Evolutionary conservation across 2,113 vertebrate species (phyloP).

Genomic region (Oriolus oriolus): DNA sequence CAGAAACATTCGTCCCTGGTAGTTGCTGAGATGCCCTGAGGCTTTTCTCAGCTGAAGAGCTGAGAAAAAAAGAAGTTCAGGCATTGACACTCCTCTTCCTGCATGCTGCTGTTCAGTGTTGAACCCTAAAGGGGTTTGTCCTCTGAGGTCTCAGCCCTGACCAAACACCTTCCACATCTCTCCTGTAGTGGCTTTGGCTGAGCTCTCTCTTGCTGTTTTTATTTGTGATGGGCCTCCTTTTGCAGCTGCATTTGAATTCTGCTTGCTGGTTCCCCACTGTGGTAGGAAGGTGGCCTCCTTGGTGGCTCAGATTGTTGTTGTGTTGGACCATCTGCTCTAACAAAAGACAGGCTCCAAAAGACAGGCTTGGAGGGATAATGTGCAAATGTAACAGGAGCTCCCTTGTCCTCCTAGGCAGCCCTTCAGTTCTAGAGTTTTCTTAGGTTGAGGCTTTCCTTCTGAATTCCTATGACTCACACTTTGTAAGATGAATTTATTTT

Average conservation of each 20-base stretch:
- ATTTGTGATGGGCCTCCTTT: not conserved
- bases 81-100: not conserved
- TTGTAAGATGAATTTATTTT: not conserved
- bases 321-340: not conserved
- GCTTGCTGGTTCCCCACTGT: not conserved
- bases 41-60: not conserved
- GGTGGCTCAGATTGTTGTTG: not conserved
- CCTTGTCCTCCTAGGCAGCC: not conserved
- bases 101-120: not conserved
- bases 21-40: not conserved
- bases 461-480: not conserved
- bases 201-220: not conserved
- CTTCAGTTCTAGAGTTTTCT: not conserved
- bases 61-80: not conserved
- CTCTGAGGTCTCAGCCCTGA: not conserved
- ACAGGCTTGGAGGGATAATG: not conserved
- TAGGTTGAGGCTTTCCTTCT: not conserved
- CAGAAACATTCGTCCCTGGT: not conserved
- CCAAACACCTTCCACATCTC: not conserved
- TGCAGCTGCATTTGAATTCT: not conserved
- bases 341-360: not conserved
- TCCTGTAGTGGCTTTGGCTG: not conserved
- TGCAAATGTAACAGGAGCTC: not conserved
- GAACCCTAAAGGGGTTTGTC: not conserved
- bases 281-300: not conserved